Base-by-base conservation (phyloP, 2,113 vertebrate genomes). In the Argyrosomus japonicus region DNA sequence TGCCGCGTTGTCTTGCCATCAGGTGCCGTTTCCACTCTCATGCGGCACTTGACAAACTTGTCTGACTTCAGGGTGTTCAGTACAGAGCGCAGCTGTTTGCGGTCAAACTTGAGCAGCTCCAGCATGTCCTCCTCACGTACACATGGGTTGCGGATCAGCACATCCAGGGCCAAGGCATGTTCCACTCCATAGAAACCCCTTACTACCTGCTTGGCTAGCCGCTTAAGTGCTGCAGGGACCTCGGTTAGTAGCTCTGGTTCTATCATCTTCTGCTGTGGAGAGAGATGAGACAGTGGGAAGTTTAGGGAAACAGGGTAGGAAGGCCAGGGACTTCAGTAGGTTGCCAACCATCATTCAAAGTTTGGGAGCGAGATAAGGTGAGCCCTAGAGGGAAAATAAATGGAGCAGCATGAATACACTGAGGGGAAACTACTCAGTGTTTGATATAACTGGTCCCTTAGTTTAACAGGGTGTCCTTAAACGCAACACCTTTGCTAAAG, bases 101-200 rank as follows among this genome's bases (percentile, higher is more conserved):
- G 96, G 81, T 99, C 98, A 21, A 99, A 99, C 92, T 99, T 99
- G 0, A 99, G 97, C 75, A 99, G 95, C 92, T 99, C 98, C 87
- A 98, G 85, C 98, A 99, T 99, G 94, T 99, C 98, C 86, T 99
- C 98, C 88, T 99, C 98, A 48, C 98, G 97, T 23, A 99, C 98
- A 0, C 98, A 99, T 0, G 97, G 93, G 81, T 99, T 99, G 17
- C 98, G 96, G 87, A 99, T 99, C 58, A 99, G 96, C 61, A 99
- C 99, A 84, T 99, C 98, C 93, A 99, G 94, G 58, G 98, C 97
- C 93, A 99, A 91, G 23, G 97, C 97, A 1, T 99, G 98, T 50
- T 99, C 98, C 53, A 98, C 95, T 51, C 97, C 98, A 18, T 99
- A 99, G 92, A 99, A 99, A 0, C 98, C 98, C 56, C 98, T 95